A percentile compares a stretch with the other conserved stretches of the same genome.
Conservation (phyloP, 2,888 invertebrate genomes). For the Podotricha telesiphe region DNA sequence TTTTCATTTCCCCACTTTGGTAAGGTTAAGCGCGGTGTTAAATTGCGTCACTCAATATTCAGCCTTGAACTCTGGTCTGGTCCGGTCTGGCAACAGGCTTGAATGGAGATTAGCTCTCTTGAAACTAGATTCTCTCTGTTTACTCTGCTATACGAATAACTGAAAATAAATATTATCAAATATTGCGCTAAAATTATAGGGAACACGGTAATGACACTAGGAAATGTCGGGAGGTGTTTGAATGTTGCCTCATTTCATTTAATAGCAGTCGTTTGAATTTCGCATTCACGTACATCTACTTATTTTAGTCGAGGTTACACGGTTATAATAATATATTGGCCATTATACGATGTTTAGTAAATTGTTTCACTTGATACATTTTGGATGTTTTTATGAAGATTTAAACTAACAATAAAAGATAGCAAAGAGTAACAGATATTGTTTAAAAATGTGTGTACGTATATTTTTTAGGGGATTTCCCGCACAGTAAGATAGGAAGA, state of each 20-base stretch:
- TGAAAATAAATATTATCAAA: slow-evolving; percentile 27
- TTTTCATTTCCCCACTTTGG: too few species aligned
- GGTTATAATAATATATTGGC: slow-evolving; percentile 33
- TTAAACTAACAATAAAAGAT: not conserved
- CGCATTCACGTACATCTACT: slow-evolving; percentile 53
- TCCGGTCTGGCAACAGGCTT: too few species aligned
- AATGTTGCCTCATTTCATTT: slow-evolving; percentile 58
- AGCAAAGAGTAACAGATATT: not conserved
- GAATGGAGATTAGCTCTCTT: too few species aligned
- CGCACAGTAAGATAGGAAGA: too few species aligned
- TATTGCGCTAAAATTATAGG: slow-evolving; percentile 31
- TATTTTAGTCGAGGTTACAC: slow-evolving; percentile 34
- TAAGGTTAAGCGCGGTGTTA: too few species aligned
- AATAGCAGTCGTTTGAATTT: slow-evolving; percentile 59
- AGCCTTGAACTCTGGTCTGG: too few species aligned
- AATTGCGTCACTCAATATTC: too few species aligned
- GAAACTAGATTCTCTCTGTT: too few species aligned
- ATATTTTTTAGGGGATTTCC: too few species aligned
- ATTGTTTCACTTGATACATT: not conserved
- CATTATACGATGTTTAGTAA: slow-evolving; percentile 13
- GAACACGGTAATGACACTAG: slow-evolving; percentile 39
- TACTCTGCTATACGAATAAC: too few species aligned
- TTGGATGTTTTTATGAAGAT: not conserved
- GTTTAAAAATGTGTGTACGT: too few species aligned
- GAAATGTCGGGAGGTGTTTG: slow-evolving; percentile 50